phyloP scores from a whole-genome alignment of 2,797 vertebrate genomes.

The Delichon dasypus region DNA sequence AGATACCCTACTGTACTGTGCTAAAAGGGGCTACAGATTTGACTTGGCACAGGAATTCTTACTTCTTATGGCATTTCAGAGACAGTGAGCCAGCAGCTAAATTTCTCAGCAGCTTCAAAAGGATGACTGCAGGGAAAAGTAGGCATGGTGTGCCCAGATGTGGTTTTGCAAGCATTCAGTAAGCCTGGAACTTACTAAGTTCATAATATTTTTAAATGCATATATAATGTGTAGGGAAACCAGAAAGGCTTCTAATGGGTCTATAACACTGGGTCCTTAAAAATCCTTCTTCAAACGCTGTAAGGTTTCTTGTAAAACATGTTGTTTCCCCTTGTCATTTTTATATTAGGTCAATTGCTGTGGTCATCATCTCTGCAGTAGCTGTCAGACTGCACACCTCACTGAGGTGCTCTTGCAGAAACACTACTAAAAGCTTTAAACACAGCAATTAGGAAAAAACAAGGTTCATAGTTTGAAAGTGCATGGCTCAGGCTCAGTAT shows the following conservation, averaged over 20 bases:
- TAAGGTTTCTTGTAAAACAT: background rate
- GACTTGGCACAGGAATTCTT: background rate
- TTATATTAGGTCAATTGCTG: background rate
- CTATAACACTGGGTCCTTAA: background rate
- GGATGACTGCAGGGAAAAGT: background rate
- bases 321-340: background rate
- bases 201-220: background rate
- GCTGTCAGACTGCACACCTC: background rate
- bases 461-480: background rate
- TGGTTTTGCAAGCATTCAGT: background rate
- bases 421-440: background rate
- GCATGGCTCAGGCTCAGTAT: background rate
- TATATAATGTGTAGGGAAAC: background rate
- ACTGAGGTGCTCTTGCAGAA: background rate
- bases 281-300: background rate
- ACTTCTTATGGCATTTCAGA: background rate
- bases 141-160: background rate
- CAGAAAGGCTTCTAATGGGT: background rate
- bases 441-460: background rate
- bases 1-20: background rate
- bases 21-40: background rate
- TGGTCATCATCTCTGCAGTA: background rate
- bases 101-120: background rate
- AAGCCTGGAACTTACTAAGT: background rate
- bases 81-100: background rate